These are phyloP conservation scores for Magallana ariakensis DNA, from an alignment of 1,140 invertebrate species.

Conservation along the genomic window DNA sequence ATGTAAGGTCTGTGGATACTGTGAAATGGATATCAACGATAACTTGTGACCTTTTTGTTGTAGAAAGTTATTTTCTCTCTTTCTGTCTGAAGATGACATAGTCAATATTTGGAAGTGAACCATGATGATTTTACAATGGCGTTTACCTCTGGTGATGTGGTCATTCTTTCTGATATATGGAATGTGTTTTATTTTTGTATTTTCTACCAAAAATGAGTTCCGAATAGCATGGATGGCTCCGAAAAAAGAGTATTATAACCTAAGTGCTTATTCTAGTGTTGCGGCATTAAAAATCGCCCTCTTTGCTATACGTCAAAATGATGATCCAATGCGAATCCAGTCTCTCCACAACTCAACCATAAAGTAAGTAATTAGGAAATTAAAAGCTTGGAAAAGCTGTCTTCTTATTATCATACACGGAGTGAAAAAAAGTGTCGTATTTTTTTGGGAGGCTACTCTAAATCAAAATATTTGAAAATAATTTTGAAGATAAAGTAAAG, in stretches of 20 bases:
- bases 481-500: too few species aligned
- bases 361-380: slow-evolving; percentile 32
- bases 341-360: slow-evolving; percentile 44
- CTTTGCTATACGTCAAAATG: slow-evolving; percentile 23
- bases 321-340: neutral
- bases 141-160: slow-evolving; percentile 12
- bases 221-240: slow-evolving; percentile 70
- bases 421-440: too few species aligned
- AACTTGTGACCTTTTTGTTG: neutral
- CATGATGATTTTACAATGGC: neutral
- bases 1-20: neutral
- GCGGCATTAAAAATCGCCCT: slow-evolving; percentile 63
- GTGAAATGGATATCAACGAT: neutral
- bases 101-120: neutral
- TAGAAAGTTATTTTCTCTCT: neutral
- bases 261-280: slow-evolving; percentile 65
- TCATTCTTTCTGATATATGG: neutral
- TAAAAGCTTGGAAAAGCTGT: too few species aligned
- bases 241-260: slow-evolving; percentile 57
- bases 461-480: too few species aligned
- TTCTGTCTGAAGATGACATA: neutral
- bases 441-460: too few species aligned
- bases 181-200: neutral
- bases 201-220: slow-evolving; percentile 53
- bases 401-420: too few species aligned